Base-by-base conservation (phyloP, 2,888 invertebrate species). In the Pammene fasciana region DNA sequence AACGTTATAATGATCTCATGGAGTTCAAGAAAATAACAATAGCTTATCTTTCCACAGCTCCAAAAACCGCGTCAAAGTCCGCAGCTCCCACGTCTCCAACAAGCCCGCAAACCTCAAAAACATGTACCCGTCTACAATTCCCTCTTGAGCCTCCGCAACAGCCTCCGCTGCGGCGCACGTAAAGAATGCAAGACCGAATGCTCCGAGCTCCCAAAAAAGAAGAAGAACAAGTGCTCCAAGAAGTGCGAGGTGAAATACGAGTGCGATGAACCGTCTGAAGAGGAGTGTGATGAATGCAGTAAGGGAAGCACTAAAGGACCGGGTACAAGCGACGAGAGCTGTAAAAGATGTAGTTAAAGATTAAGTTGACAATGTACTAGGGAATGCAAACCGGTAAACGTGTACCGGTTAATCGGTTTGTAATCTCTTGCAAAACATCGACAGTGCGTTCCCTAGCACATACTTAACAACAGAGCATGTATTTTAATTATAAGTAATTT, bases 171-270 rank as follows among this genome's bases (percentile, higher is more conserved):
- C 36, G 75, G 78, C 0, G 84, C 84, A 0, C 76, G 72, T 68
- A 73, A 80, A 8, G 81, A 85, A 45, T 85, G 85, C 26, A 62
- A 76, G 48, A 76, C 83, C 7, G 68, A 75, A 46, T 85, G 85
- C 43, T 45, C 16, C 5, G 67, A 70, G 0, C 75, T 72, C 34
- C 76, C 68, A 8, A 65, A 48, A 0, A 62, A 67, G 0, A 75
- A 79, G 55, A 65, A 67, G 14, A 34, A 74, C 13, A 73, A 75
- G 5, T 85, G 85, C 50, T 68, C 75, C 57, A 18, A 74, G 0
- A 70, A 73, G 14, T 86, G 84, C 59, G 77, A 82, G 10, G 36
- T 54, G 0, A 68, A 74, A 36, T 86, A 75, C 52, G 76, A 77
- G 0, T 83, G 83, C 56, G 74, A 79, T 0, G 75, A 78, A 59